phyloP scores from a whole-genome alignment of 2,797 vertebrate species.

The Oreonectes daqikongensis region DNA sequence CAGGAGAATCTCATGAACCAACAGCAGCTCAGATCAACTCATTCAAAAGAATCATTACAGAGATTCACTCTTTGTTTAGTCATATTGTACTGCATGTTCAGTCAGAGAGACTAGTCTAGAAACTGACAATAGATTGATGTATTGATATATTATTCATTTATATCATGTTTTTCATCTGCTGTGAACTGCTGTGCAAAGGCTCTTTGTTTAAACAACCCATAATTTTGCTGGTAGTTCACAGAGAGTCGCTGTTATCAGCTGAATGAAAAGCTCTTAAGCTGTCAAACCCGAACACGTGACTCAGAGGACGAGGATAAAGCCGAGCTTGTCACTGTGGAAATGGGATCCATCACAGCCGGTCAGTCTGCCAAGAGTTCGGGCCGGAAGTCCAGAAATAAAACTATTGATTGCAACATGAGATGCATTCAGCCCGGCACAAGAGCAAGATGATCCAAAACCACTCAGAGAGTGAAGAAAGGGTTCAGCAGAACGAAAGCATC shows the following conservation, averaged over 20 bases:
- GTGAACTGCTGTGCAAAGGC: not conserved
- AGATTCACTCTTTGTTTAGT: no score
- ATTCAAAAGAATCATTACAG: no score
- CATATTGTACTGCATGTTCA: no score
- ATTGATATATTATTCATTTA: no score
- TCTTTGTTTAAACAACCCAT: not conserved
- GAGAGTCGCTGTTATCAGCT: not conserved
- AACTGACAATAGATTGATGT: no score
- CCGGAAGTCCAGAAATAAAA: slow-evolving; percentile 39
- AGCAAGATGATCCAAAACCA: slow-evolving; percentile 8
- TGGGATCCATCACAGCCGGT: slow-evolving; percentile 30
- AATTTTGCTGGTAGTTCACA: not conserved
- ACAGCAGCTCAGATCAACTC: no score
- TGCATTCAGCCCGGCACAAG: slow-evolving; percentile 25
- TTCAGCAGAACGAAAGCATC: not conserved
- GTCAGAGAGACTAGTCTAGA: no score
- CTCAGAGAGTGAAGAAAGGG: not conserved
- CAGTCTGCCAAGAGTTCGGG: slow-evolving; percentile 59
- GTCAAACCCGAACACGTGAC: slow-evolving; percentile 7
- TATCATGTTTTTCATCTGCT: not conserved
- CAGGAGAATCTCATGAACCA: no score
- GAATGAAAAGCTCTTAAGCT: not conserved
- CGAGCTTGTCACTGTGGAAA: slow-evolving; percentile 5
- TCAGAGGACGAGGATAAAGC: not conserved
- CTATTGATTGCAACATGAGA: slow-evolving; percentile 47